phyloP scores from a whole-genome alignment of 2,888 invertebrate species.

The Eudemis profundana region DNA sequence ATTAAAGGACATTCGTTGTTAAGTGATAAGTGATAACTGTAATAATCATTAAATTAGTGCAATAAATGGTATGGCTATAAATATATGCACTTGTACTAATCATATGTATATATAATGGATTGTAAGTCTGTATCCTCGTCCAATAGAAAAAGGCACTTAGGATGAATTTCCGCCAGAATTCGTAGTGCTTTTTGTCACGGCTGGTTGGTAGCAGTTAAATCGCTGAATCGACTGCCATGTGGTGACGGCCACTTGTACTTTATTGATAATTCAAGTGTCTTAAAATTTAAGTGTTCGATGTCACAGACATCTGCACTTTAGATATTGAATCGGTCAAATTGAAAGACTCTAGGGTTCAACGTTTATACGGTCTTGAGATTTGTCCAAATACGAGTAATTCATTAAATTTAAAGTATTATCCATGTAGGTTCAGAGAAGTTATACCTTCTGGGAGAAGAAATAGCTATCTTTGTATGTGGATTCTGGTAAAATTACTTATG shows the following conservation, averaged over 20 bases:
- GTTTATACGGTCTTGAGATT: no score
- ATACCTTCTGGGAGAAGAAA: no score
- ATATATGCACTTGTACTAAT: no score
- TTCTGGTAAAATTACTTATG: no score
- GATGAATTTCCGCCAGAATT: background rate
- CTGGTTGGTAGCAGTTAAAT: constrained; percentile 9
- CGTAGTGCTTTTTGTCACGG: background rate
- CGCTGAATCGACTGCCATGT: constrained; percentile 23
- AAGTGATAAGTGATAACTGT: constrained; percentile 5
- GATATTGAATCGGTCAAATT: background rate
- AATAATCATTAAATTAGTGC: background rate
- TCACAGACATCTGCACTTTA: constrained; percentile 6
- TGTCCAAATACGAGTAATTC: no score
- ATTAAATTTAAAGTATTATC: no score
- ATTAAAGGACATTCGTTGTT: background rate
- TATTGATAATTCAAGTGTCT: constrained; percentile 15
- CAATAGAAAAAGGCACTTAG: background rate
- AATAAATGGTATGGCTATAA: no score
- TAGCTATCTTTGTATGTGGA: no score
- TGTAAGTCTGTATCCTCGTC: background rate
- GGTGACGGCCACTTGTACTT: constrained; percentile 17
- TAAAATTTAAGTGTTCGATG: constrained; percentile 7
- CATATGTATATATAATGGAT: background rate
- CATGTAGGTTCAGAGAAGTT: no score
- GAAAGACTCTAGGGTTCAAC: background rate